Conservation (phyloP, 2,113 vertebrate species). For the Heterotilapia buettikoferi region DNA sequence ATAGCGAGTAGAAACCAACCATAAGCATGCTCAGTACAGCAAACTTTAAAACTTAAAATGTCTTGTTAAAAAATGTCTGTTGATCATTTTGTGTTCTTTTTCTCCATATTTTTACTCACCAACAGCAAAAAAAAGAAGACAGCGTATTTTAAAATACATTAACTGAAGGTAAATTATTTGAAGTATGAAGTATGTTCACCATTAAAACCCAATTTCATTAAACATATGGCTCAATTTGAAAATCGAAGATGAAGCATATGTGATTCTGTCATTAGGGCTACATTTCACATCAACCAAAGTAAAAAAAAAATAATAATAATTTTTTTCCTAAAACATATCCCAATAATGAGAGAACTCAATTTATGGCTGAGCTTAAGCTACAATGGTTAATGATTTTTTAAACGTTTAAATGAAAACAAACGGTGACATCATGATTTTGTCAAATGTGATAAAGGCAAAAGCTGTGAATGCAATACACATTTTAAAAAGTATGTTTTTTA, state of each 20-base stretch:
- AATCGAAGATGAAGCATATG: not conserved
- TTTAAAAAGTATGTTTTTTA: not conserved
- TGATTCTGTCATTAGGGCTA: fast-evolving
- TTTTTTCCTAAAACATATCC: fast-evolving
- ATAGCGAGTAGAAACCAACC: fast-evolving
- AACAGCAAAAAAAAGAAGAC: not conserved
- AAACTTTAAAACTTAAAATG: not conserved
- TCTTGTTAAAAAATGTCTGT: not conserved
- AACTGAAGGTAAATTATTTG: not conserved
- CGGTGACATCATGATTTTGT: not conserved
- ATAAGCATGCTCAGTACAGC: not conserved
- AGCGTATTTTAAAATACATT: not conserved
- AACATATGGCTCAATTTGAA: not conserved
- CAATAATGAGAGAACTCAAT: not conserved
- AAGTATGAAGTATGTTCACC: not conserved
- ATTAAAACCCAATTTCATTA: not conserved
- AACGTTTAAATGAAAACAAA: not conserved
- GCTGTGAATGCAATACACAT: not conserved
- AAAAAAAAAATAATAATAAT: too few species aligned
- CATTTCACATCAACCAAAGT: not conserved
- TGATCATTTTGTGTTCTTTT: not conserved
- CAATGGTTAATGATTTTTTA: not conserved
- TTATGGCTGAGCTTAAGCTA: not conserved
- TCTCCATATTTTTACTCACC: not conserved
- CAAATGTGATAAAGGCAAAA: not conserved